A percentile compares a stretch with the other conserved stretches of the same genome.
These are phyloP conservation scores for Calephelis nemesis DNA, from an alignment of 1,140 invertebrate genomes.

Conservation along the genomic window DNA sequence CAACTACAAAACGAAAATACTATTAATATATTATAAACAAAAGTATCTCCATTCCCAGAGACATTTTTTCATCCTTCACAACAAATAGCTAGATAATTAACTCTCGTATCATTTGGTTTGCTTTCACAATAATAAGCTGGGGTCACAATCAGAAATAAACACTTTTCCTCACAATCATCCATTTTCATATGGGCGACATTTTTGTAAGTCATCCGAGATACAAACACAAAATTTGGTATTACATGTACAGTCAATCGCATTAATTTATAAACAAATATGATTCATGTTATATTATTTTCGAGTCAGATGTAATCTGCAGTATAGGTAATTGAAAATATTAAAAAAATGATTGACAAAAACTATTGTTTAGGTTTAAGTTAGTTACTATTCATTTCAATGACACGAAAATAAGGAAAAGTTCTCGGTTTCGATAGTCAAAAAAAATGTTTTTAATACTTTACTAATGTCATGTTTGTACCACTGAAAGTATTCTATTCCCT, in stretches of 20 bases:
- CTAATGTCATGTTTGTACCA: too few relatives aligned
- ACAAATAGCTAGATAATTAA: constrained; percentile 18
- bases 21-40: constrained; percentile 28
- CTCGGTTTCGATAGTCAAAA: too few relatives aligned
- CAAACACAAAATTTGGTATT: not conserved
- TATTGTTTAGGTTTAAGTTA: too few relatives aligned
- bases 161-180: not conserved
- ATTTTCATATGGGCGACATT: not conserved
- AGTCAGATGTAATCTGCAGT: not conserved
- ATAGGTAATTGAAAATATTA: not conserved
- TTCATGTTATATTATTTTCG: too few relatives aligned
- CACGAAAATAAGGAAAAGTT: too few relatives aligned
- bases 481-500: too few relatives aligned
- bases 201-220: not conserved
- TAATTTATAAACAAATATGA: not conserved
- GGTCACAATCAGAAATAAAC: not conserved
- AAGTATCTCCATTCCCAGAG: constrained; percentile 13
- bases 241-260: not conserved
- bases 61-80: not conserved
- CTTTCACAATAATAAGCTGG: constrained; percentile 7
- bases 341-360: not conserved
- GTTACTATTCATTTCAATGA: too few relatives aligned
- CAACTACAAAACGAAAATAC: constrained; percentile 47
- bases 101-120: constrained; percentile 5
- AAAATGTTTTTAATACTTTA: too few relatives aligned